A percentile compares a stretch with the other conserved stretches of the same genome.
phyloP scores from a whole-genome alignment of 2,888 invertebrate species.

The Syrphus vitripennis region DNA sequence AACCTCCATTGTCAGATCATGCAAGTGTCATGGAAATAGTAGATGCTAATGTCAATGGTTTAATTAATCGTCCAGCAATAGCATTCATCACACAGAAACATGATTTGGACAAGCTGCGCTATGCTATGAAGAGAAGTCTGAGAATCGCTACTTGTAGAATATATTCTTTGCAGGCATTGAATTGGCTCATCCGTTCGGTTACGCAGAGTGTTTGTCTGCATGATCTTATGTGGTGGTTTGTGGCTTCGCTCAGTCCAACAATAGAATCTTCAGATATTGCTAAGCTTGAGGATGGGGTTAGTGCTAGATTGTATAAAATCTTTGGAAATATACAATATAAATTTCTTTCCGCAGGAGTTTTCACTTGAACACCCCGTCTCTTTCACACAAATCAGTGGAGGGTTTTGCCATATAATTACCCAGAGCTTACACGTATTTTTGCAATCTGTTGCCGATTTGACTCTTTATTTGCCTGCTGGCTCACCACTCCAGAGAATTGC shows the following conservation, averaged over 20 bases:
- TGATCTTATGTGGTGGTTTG: conserved; percentile 98
- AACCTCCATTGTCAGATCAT: conserved; percentile 44
- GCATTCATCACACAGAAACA: conserved; percentile 92
- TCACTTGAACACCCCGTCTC: conserved; percentile 88
- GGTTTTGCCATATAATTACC: conserved; percentile 86
- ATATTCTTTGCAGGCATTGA: conserved; percentile 95
- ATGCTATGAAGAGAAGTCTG: conserved; percentile 94
- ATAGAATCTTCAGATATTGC: conserved; percentile 82
- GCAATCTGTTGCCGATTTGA: conserved; percentile 95
- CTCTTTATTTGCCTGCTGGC: conserved; percentile 92
- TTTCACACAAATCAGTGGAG: conserved; percentile 90
- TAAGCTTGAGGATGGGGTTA: conserved; percentile 77
- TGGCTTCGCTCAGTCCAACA: conserved; percentile 88
- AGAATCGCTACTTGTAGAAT: conserved; percentile 90
- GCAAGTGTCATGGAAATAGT: conserved; percentile 69
- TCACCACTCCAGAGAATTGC: conserved; percentile 95
- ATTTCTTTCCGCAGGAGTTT: conserved; percentile 79
- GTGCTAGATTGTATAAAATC: conserved; percentile 60
- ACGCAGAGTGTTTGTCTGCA: conserved; percentile 96
- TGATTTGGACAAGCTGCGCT: conserved; percentile 90
- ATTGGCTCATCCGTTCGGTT: conserved; percentile 96
- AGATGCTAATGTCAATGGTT: conserved; percentile 74
- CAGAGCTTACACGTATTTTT: conserved; percentile 92
- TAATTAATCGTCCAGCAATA: conserved; percentile 88
- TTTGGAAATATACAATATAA: too few species aligned